A percentile compares a stretch with the other conserved stretches of the same genome.
These are phyloP conservation scores for Theristus sp. DNA, from an alignment of 2,888 invertebrate species.

Conservation along the genomic window DNA sequence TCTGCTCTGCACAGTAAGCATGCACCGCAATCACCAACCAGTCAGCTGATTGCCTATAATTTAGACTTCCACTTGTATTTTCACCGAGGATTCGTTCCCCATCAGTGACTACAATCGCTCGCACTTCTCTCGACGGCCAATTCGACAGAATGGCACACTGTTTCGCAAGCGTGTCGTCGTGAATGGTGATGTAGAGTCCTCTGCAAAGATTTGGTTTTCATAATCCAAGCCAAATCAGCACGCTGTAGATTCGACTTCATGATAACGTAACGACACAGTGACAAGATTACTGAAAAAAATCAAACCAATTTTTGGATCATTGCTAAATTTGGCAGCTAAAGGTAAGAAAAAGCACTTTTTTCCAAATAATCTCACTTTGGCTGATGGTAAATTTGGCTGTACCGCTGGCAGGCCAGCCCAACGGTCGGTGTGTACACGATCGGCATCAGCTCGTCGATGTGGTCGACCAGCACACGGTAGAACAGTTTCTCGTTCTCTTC, in stretches of 20 bases:
- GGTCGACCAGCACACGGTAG: constrained; percentile 65
- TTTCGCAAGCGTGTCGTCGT: constrained; percentile 64
- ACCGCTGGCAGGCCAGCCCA: constrained; percentile 89
- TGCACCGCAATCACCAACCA: too few relatives aligned
- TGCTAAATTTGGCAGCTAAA: too few relatives aligned
- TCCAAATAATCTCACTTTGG: constrained; percentile 42
- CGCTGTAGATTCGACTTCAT: too few relatives aligned
- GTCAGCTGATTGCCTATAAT: too few relatives aligned
- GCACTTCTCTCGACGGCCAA: constrained; percentile 49
- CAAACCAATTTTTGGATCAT: too few relatives aligned
- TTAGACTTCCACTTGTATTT: too few relatives aligned
- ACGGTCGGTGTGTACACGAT: constrained; percentile 98
- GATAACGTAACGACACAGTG: too few relatives aligned
- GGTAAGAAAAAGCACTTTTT: neutral
- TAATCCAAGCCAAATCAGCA: too few relatives aligned
- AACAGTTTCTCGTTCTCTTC: constrained; percentile 91
- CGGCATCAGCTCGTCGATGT: constrained; percentile 82
- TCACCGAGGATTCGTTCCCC: constrained; percentile 95
- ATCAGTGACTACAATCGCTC: constrained; percentile 68
- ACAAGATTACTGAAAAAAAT: too few relatives aligned
- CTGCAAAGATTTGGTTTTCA: constrained; percentile 27
- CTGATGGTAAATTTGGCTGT: constrained; percentile 61
- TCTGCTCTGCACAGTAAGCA: too few relatives aligned
- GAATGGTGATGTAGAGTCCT: constrained; percentile 83
- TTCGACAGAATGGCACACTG: constrained; percentile 80